Conservation (phyloP, 1,140 invertebrate species). For the Cyclina sinensis region DNA sequence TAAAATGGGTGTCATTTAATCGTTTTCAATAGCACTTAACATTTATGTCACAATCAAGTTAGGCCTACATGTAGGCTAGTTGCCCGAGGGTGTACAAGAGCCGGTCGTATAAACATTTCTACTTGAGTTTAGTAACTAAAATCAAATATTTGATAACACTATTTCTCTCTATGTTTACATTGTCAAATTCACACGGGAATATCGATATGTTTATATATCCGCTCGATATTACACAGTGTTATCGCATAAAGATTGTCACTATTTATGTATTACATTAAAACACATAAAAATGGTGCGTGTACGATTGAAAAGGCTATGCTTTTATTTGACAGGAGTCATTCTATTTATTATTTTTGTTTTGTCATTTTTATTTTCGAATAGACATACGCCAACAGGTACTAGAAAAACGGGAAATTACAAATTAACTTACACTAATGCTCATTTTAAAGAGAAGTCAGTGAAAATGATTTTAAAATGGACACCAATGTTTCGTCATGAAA, state of each 20-base stretch:
- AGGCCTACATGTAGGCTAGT: too few relatives aligned
- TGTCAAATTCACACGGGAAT: too few relatives aligned
- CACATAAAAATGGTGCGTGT: background rate
- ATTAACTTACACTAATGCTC: background rate
- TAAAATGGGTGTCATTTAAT: too few relatives aligned
- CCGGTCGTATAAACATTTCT: too few relatives aligned
- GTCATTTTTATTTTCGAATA: background rate
- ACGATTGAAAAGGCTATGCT: background rate
- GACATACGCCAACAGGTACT: background rate
- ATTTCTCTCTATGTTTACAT: too few relatives aligned
- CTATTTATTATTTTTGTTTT: background rate
- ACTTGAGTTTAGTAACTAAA: too few relatives aligned
- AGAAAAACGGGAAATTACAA: background rate
- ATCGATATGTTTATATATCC: too few relatives aligned
- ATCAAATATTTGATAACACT: too few relatives aligned
- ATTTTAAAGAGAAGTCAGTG: constrained; percentile 29
- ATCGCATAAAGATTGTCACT: background rate
- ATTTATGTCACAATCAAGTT: too few relatives aligned
- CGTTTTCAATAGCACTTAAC: too few relatives aligned
- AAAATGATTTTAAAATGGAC: constrained; percentile 67
- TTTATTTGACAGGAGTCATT: background rate
- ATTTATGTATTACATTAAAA: background rate
- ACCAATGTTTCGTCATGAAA: constrained; percentile 30
- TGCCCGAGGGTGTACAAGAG: too few relatives aligned
- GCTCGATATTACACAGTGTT: background rate